phyloP scores from a whole-genome alignment of 2,888 invertebrate genomes.

The Auanema freiburgensis region DNA sequence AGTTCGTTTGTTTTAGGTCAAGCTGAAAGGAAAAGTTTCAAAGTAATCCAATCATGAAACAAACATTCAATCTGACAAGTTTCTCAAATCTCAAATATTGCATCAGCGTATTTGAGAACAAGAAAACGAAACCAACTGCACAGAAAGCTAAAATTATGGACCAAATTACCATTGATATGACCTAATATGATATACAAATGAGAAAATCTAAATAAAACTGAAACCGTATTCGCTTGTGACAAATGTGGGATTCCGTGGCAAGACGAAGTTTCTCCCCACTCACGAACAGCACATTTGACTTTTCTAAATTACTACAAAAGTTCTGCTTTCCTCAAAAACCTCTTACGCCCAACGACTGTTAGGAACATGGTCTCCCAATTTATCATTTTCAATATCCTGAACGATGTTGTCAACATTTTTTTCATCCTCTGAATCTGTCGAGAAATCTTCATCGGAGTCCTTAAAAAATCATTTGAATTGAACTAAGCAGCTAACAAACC shows the following conservation, averaged over 20 bases:
- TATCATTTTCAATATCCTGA: constrained; percentile 46
- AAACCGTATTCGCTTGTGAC: constrained; percentile 37
- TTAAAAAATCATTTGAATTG: constrained; percentile 2
- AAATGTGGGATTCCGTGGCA: constrained; percentile 51
- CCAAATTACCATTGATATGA: constrained; percentile 41
- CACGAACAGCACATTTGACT: constrained; percentile 37
- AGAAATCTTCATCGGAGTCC: constrained; percentile 8
- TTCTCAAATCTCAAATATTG: constrained; percentile 44
- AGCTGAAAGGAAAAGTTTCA: constrained; percentile 25
- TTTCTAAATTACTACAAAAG: constrained; percentile 30
- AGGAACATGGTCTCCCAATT: constrained; percentile 23
- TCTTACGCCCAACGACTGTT: constrained; percentile 41
- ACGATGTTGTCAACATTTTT: constrained; percentile 32
- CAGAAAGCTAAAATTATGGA: constrained; percentile 39
- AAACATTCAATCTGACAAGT: constrained; percentile 42
- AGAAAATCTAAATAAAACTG: no score
- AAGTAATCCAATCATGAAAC: not conserved
- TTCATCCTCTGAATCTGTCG: constrained; percentile 13
- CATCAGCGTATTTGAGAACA: constrained; percentile 41
- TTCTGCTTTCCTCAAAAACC: not conserved
- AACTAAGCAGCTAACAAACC: no score
- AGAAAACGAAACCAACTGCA: constrained; percentile 44
- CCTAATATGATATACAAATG: constrained; percentile 2
- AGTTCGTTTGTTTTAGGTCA: constrained; percentile 38
- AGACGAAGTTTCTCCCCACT: constrained; percentile 49